phyloP scores from a whole-genome alignment of 2,888 invertebrate species.

The Acleris holmiana region DNA sequence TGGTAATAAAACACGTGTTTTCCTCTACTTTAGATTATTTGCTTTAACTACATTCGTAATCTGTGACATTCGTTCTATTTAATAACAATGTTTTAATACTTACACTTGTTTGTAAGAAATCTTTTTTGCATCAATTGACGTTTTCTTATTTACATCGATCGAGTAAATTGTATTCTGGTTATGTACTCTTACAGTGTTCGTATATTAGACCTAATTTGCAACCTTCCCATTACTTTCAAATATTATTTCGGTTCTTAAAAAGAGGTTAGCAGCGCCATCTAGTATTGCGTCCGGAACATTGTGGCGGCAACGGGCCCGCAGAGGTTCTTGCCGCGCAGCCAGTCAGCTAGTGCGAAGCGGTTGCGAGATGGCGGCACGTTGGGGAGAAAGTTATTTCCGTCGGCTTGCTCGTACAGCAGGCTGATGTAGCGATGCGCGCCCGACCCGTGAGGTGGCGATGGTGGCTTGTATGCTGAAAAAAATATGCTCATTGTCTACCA shows the following conservation, averaged over 20 bases:
- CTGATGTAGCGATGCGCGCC: conserved; percentile 76
- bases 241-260: background rate
- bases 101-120: too few species aligned
- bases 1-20: background rate
- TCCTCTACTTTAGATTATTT: background rate
- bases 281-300: conserved; percentile 68
- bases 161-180: background rate
- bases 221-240: too few species aligned
- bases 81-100: too few species aligned
- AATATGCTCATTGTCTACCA: background rate
- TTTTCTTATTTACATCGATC: background rate
- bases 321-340: conserved; percentile 72
- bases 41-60: too few species aligned
- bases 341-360: conserved; percentile 66
- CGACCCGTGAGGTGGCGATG: conserved; percentile 75
- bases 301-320: conserved; percentile 74
- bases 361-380: conserved; percentile 63
- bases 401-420: conserved; percentile 72
- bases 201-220: background rate
- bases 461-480: conserved; percentile 70
- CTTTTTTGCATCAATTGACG: background rate
- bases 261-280: conserved; percentile 57
- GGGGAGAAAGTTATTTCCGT: conserved; percentile 75
- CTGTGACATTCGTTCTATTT: too few species aligned
- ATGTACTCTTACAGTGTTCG: background rate